Evolutionary conservation across 2,797 vertebrate species (phyloP), one percentile per base, ranked within the genome.

Genomic region (Clarias platycephalus): DNA sequence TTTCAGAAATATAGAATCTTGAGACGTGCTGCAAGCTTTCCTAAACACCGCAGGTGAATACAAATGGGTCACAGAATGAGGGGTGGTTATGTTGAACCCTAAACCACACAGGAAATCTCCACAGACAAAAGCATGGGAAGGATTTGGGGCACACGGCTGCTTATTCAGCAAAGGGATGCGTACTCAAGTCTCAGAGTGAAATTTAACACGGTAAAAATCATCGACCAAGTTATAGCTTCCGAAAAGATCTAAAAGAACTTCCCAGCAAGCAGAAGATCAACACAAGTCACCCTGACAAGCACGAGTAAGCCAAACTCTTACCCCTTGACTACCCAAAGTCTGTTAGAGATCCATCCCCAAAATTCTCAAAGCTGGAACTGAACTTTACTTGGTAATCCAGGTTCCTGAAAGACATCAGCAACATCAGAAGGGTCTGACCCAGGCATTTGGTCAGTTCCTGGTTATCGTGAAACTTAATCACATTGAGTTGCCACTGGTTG

Each of bases 1-100:
- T 55, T n/a, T 63, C 4, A 60, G 28, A 80, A 31, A 80, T 66
- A 64, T 40, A 18, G 60, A 22, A 76, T 4, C 71, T 64, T 62
- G 37, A 64, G n/a, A 49, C 64, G 60, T 49, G 20, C 55, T 71
- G 31, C 76, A 71, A 84, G 66, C 83, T 62, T n/a, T 57, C 49
- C 26, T 44, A 74, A 80, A 80, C 40, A 57, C 40, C 66, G 67
- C 58, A 84, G 77, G 57, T 63, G 57, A 80, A 71, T 80, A 66
- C 24, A 60, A 40, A 66, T 28, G 28, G 44, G 3, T 6, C 15
- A 66, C 15, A 44, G 68, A 74, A 80, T n/a, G 20, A 28, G 26
- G 1, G 55, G 15, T 72, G 40, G 40, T 79, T 26, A 10, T 24
- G n/a, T 31, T 34, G 58, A 9, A 34, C 40, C 20, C 7, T 24